Percentiles rank a stretch among this genome's conserved stretches.
These are phyloP conservation scores for Littorina saxatilis DNA, from an alignment of 1,140 invertebrate genomes.

Conservation along the genomic window DNA sequence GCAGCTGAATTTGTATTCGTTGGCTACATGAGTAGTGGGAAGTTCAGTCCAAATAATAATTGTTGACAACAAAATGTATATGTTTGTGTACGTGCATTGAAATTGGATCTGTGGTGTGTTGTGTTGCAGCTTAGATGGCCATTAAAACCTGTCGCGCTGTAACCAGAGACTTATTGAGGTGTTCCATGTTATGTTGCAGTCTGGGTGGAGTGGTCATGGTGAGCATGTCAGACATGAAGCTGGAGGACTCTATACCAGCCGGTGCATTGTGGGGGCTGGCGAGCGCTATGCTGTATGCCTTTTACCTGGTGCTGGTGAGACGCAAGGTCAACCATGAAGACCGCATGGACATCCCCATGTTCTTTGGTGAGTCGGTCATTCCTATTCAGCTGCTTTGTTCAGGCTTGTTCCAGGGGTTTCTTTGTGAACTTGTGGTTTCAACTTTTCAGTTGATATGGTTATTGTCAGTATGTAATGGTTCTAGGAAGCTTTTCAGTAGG, in stretches of 20 bases:
- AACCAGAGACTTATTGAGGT: no score
- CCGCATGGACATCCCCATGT: conserved; percentile 91
- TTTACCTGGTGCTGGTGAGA: conserved; percentile 88
- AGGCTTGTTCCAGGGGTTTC: not conserved
- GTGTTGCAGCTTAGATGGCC: no score
- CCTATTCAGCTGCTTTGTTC: not conserved
- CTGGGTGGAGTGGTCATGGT: conserved; percentile 86
- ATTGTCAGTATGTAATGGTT: not conserved
- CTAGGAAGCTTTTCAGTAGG: not conserved
- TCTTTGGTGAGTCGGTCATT: conserved; percentile 84
- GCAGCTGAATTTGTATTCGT: no score
- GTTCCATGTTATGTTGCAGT: conserved; percentile 79
- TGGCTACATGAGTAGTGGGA: no score
- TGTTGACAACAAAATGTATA: no score
- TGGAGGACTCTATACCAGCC: conserved; percentile 78
- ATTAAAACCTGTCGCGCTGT: no score
- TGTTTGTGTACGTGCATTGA: no score
- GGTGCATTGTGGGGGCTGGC: conserved; percentile 86
- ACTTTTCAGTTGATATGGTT: not conserved
- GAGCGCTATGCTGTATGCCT: conserved; percentile 90
- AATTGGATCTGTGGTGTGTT: no score
- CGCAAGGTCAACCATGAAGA: conserved; percentile 90
- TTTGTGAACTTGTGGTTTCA: not conserved
- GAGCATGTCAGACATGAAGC: conserved; percentile 82
- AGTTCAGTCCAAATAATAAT: no score